These are phyloP conservation scores for Pteromalus puparum DNA, from an alignment of 1,140 invertebrate species.

Conservation along the genomic window DNA sequence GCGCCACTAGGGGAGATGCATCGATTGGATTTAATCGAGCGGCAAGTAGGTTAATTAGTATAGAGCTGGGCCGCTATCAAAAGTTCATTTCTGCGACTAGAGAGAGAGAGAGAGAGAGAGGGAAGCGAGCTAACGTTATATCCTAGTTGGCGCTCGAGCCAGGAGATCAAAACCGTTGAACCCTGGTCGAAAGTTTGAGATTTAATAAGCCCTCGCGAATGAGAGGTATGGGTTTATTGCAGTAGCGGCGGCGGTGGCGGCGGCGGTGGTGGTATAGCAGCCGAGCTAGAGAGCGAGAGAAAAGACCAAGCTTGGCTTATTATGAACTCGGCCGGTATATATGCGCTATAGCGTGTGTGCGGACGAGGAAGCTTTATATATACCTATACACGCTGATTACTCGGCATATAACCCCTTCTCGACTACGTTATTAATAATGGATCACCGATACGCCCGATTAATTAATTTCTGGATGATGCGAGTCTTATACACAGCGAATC, in stretches of 20 bases:
- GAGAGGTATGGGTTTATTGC: slow-evolving; percentile 45
- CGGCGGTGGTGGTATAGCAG: no score
- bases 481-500: no score
- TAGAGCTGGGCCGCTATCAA: slow-evolving; percentile 34
- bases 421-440: slow-evolving; percentile 62
- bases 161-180: slow-evolving; percentile 56
- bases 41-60: slow-evolving; percentile 48
- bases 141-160: background rate
- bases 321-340: background rate
- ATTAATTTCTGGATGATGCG: no score
- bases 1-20: background rate
- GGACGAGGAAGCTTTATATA: background rate
- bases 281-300: slow-evolving; percentile 18
- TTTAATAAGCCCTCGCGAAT: slow-evolving; percentile 56
- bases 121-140: background rate
- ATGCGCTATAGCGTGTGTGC: background rate
- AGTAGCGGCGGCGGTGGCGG: background rate
- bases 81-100: slow-evolving; percentile 46
- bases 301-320: slow-evolving; percentile 22
- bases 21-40: slow-evolving; percentile 34
- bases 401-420: background rate
- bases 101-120: background rate
- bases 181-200: slow-evolving; percentile 56
- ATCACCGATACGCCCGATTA: slow-evolving; percentile 53
- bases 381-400: slow-evolving; percentile 54